Conservation (phyloP, 2,797 vertebrate genomes). For the Enteromius trimaculatus region DNA sequence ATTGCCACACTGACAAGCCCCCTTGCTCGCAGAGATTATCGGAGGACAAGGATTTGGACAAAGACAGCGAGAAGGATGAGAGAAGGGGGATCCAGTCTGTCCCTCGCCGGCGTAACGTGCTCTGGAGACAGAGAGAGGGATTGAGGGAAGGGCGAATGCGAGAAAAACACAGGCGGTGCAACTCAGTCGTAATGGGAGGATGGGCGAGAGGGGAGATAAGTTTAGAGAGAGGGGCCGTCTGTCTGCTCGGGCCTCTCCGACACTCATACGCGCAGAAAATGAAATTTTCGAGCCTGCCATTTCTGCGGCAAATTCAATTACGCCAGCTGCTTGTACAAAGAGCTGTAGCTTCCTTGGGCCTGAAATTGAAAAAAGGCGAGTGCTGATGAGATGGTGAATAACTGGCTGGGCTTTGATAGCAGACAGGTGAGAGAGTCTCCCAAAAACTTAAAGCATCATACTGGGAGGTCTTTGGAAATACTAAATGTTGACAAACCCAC, state of each 20-base stretch:
- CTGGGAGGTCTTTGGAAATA: conserved; percentile 40
- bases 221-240: conserved; percentile 65
- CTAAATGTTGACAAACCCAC: conserved; percentile 34
- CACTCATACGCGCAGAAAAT: conserved; percentile 85
- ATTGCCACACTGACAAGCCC: conserved; percentile 86
- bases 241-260: conserved; percentile 46
- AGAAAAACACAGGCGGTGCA: conserved; percentile 46
- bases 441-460: conserved; percentile 34
- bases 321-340: conserved; percentile 95
- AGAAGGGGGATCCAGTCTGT: conserved; percentile 53
- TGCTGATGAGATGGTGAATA: conserved; percentile 96
- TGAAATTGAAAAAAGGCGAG: conserved; percentile 96
- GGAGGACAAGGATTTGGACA: conserved; percentile 73
- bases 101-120: conserved; percentile 56
- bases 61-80: conserved; percentile 59
- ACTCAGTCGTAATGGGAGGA: conserved; percentile 57
- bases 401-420: conserved; percentile 84
- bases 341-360: conserved; percentile 93
- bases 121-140: conserved; percentile 61
- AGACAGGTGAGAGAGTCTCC: conserved; percentile 72
- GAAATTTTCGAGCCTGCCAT: conserved; percentile 97
- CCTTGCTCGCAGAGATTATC: conserved; percentile 77
- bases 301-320: conserved; percentile 99
- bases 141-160: conserved; percentile 51
- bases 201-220: conserved; percentile 63